Percentiles rank a stretch among this genome's conserved stretches.
phyloP scores from a whole-genome alignment of 2,113 vertebrate genomes.

The Periophthalmus modestus region DNA sequence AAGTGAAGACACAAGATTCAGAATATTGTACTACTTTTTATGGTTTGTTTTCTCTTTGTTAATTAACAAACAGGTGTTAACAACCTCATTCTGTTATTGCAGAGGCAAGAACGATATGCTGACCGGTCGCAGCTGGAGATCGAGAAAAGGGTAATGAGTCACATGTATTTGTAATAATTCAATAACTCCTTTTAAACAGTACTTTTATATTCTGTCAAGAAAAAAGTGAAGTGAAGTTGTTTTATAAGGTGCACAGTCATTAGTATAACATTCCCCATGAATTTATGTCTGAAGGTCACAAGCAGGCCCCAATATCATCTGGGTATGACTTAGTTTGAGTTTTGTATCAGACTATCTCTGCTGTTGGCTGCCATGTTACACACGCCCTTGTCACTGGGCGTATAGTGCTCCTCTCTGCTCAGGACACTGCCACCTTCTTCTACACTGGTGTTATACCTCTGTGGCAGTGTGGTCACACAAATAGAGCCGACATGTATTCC shows the following conservation, averaged over 20 bases:
- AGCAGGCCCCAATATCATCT: slow-evolving; percentile 94
- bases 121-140: slow-evolving; percentile 98
- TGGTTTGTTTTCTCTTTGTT: not conserved
- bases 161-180: not conserved
- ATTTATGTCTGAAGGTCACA: slow-evolving; percentile 98
- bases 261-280: slow-evolving; percentile 67
- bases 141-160: slow-evolving; percentile 94
- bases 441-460: slow-evolving; percentile 44
- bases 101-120: slow-evolving; percentile 98
- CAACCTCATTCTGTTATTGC: slow-evolving; percentile 27
- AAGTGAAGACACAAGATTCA: too few relatives aligned
- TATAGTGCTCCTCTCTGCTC: slow-evolving; percentile 38
- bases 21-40: accelerated
- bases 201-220: slow-evolving; percentile 7
- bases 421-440: slow-evolving; percentile 64
- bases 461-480: slow-evolving; percentile 64
- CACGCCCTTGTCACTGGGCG: slow-evolving; percentile 42
- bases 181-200: not conserved
- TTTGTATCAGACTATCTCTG: slow-evolving; percentile 79
- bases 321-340: slow-evolving; percentile 90
- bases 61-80: not conserved
- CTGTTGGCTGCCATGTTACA: slow-evolving; percentile 84
- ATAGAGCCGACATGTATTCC: slow-evolving; percentile 31
- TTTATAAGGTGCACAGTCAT: slow-evolving; percentile 10
- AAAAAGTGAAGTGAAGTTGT: slow-evolving; percentile 6